A percentile compares a stretch with the other conserved stretches of the same genome.
Conservation (phyloP, 1,140 invertebrate species). For the Andricus grossulariae region DNA sequence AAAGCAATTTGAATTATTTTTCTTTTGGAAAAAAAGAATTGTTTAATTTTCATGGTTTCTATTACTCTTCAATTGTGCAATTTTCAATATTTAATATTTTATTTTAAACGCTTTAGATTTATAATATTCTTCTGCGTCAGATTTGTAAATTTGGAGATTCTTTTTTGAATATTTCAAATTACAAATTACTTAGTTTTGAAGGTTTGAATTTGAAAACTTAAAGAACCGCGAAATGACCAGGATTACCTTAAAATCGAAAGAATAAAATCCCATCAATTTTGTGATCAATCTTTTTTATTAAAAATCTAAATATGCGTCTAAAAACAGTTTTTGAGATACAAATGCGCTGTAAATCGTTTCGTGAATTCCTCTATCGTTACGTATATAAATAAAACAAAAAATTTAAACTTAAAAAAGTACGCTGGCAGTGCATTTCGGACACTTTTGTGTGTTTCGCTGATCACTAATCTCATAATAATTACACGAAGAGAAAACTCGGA, state of each 20-base stretch:
- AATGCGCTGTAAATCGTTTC: slow-evolving; percentile 41
- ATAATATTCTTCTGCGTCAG: too few relatives aligned
- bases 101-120: too few relatives aligned
- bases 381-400: slow-evolving; percentile 61
- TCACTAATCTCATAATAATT: slow-evolving; percentile 46
- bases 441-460: slow-evolving; percentile 46
- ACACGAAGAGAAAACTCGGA: slow-evolving; percentile 36
- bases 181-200: too few relatives aligned
- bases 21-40: too few relatives aligned
- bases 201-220: too few relatives aligned
- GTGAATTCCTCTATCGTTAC: slow-evolving; percentile 43
- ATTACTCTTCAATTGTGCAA: too few relatives aligned
- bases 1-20: too few relatives aligned
- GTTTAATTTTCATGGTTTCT: too few relatives aligned
- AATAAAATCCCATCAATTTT: background rate
- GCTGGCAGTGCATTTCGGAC: slow-evolving; percentile 64
- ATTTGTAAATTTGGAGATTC: too few relatives aligned
- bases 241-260: background rate
- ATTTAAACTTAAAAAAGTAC: slow-evolving; percentile 59
- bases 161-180: too few relatives aligned
- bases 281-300: slow-evolving; percentile 61
- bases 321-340: slow-evolving; percentile 53
- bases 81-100: too few relatives aligned
- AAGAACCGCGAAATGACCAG: too few relatives aligned
- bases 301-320: slow-evolving; percentile 61